phyloP scores from a whole-genome alignment of 2,797 vertebrate species.

The Lagocephalus sceleratus region DNA sequence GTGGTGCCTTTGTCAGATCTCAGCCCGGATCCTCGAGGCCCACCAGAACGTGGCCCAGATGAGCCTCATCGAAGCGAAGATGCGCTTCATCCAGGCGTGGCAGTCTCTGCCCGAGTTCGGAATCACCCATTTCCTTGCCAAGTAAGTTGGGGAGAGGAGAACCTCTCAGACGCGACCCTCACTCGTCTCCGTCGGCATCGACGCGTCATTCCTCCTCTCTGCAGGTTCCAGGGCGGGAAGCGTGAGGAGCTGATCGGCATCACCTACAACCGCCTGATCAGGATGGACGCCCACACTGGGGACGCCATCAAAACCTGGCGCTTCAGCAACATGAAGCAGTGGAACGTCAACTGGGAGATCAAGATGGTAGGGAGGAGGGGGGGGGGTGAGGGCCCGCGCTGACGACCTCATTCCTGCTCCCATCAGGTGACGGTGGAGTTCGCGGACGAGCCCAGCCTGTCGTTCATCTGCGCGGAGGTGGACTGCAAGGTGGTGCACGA shows the following conservation, averaged over 20 bases:
- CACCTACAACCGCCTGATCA: slow-evolving; percentile 94
- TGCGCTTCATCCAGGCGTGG: slow-evolving; percentile 98
- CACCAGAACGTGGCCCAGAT: slow-evolving; percentile 99
- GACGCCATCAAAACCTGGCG: slow-evolving; percentile 98
- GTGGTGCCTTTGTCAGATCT: slow-evolving; percentile 80
- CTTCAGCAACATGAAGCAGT: slow-evolving; percentile 99
- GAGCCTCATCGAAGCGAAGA: slow-evolving; percentile 98
- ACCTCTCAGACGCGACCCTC: no score
- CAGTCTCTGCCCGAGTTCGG: slow-evolving; percentile 96
- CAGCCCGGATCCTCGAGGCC: slow-evolving; percentile 93
- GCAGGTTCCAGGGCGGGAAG: slow-evolving; percentile 93
- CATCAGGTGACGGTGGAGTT: slow-evolving; percentile 94
- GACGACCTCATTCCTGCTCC: neutral
- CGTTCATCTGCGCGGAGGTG: slow-evolving; percentile 95
- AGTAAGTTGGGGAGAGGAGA: slow-evolving; percentile 70
- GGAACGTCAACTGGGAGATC: slow-evolving; percentile 99
- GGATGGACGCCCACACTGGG: slow-evolving; percentile 91
- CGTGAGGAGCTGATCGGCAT: slow-evolving; percentile 96
- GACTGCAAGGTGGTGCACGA: slow-evolving; percentile 99
- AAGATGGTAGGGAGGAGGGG: slow-evolving; percentile 93
- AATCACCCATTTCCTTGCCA: slow-evolving; percentile 96
- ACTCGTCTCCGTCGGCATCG: no score
- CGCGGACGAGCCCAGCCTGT: slow-evolving; percentile 90
- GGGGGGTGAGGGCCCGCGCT: no score
- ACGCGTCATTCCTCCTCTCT: no score